Conservation (phyloP, 2,888 invertebrate genomes). For the Cyaniris semiargus region DNA sequence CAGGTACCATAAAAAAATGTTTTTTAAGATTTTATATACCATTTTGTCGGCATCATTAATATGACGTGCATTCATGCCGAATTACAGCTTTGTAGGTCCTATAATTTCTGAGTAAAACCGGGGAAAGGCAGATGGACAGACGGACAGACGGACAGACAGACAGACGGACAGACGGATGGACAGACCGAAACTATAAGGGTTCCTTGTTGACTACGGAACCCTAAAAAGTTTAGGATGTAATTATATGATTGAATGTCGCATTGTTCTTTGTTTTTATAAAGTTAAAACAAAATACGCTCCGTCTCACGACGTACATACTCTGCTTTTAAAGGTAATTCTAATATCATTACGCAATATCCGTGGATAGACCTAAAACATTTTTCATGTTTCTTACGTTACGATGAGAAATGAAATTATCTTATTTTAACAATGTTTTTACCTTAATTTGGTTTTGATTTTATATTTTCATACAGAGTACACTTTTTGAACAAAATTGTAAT, state of each 20-base stretch:
- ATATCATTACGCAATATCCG: constrained; percentile 22
- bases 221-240: not conserved
- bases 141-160: no score
- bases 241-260: constrained; percentile 11
- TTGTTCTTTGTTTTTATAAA: constrained; percentile 16
- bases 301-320: not conserved
- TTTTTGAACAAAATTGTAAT: not conserved
- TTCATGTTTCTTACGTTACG: constrained; percentile 6
- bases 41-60: no score
- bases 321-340: constrained; percentile 25
- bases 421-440: not conserved
- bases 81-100: no score
- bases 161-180: no score
- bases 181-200: no score
- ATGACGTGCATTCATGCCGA: no score
- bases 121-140: no score
- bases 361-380: constrained; percentile 23
- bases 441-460: constrained; percentile 4
- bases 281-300: constrained; percentile 10
- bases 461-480: not conserved
- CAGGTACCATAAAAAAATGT: no score
- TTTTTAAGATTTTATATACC: no score
- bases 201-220: no score
- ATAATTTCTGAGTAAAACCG: no score
- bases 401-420: constrained; percentile 12